phyloP scores from a whole-genome alignment of 2,888 invertebrate species.

The Plemyria rubiginata region DNA sequence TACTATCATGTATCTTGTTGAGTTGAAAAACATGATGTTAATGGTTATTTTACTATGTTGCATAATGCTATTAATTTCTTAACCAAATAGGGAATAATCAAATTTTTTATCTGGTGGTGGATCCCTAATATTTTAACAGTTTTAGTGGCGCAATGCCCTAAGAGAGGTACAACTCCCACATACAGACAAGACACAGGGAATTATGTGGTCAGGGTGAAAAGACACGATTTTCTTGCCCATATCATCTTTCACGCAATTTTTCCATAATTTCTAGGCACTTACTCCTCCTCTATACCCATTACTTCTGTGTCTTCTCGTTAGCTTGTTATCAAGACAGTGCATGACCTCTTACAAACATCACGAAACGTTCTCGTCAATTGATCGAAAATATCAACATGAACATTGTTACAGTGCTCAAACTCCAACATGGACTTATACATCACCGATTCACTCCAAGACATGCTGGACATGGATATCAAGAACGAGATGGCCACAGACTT shows the following conservation, averaged over 20 bases:
- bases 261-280: too few relatives aligned
- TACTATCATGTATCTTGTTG: too few relatives aligned
- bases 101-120: background rate
- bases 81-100: background rate
- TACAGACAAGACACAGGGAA: background rate
- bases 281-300: too few relatives aligned
- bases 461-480: constrained; percentile 95
- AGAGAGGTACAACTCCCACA: too few relatives aligned
- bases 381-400: background rate
- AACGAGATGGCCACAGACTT: constrained; percentile 93
- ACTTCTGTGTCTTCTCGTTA: too few relatives aligned
- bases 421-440: constrained; percentile 87
- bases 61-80: background rate
- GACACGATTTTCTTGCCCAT: too few relatives aligned
- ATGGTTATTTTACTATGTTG: background rate
- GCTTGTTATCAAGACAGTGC: too few relatives aligned
- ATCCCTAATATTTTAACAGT: background rate
- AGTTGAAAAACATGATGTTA: background rate
- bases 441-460: constrained; percentile 92
- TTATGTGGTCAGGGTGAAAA: background rate
- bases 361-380: background rate
- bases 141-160: background rate
- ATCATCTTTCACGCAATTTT: too few relatives aligned
- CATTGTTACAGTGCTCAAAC: constrained; percentile 71
- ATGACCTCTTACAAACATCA: too few relatives aligned